Conservation (phyloP, 2,113 vertebrate species). For the Tragelaphus strepsiceros region DNA sequence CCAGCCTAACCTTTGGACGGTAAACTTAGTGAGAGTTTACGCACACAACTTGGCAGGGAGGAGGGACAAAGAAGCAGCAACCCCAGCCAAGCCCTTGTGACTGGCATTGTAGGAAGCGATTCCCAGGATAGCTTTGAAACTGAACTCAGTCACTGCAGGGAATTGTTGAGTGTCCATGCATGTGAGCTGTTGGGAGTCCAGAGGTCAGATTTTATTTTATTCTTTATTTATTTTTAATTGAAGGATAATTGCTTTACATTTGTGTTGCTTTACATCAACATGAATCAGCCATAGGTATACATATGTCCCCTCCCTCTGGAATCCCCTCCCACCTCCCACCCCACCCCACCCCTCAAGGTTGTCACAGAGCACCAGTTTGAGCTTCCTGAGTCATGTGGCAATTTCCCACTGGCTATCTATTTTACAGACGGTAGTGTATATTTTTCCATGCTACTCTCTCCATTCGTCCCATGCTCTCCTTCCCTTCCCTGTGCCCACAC, state of each 20-base stretch:
- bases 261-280: background rate
- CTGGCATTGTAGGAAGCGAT: fast-evolving
- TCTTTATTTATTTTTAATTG: background rate
- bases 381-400: background rate
- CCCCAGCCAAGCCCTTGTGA: background rate
- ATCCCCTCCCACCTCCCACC: background rate
- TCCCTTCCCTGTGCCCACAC: background rate
- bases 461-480: background rate
- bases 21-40: background rate
- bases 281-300: background rate
- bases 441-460: background rate
- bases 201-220: background rate
- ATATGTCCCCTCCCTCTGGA: background rate
- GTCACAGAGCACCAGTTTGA: background rate
- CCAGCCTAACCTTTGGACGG: background rate
- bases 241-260: background rate
- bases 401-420: background rate
- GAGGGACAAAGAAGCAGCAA: background rate
- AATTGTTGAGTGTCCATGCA: fast-evolving
- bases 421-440: background rate
- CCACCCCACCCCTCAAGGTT: background rate
- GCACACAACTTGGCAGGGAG: background rate
- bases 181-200: background rate
- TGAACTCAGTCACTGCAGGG: fast-evolving
- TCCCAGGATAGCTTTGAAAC: background rate